Evolutionary conservation across 2,888 invertebrate genomes (phyloP).

Genomic region (Danaus chrysippus): DNA sequence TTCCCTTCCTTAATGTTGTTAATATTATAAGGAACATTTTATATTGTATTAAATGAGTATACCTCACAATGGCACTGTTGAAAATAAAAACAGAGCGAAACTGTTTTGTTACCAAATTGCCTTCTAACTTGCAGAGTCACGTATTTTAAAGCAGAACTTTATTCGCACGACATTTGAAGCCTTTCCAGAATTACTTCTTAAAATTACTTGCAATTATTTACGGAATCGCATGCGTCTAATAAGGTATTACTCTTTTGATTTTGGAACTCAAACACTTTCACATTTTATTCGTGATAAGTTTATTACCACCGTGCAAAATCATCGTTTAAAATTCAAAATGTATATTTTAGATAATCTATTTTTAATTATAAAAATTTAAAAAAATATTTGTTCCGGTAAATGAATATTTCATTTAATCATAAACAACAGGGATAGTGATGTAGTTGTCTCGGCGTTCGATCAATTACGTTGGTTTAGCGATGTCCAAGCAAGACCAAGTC

Average conservation of each 20-base stretch:
- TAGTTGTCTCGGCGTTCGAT: constrained; percentile 3
- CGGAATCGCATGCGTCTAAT: constrained; percentile 5
- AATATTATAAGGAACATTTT: not conserved
- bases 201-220: constrained; percentile 23
- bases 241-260: too few species aligned
- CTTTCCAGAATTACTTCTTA: constrained; percentile 26
- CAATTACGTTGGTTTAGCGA: constrained; percentile 2
- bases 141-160: constrained; percentile 22
- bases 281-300: too few species aligned
- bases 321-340: not conserved
- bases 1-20: not conserved
- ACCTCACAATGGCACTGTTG: not conserved
- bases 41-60: not conserved
- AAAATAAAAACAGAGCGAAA: constrained; percentile 9
- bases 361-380: not conserved
- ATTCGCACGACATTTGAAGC: constrained; percentile 20
- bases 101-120: constrained; percentile 25
- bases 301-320: too few species aligned
- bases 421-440: constrained; percentile 5
- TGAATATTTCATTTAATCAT: constrained; percentile 14
- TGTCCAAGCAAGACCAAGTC: constrained; percentile 2
- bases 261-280: too few species aligned
- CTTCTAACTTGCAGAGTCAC: constrained; percentile 30
- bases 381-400: not conserved
- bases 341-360: not conserved